Base-by-base conservation (phyloP, 1,140 invertebrate species). In the Zaprionus kolodkinae region DNA sequence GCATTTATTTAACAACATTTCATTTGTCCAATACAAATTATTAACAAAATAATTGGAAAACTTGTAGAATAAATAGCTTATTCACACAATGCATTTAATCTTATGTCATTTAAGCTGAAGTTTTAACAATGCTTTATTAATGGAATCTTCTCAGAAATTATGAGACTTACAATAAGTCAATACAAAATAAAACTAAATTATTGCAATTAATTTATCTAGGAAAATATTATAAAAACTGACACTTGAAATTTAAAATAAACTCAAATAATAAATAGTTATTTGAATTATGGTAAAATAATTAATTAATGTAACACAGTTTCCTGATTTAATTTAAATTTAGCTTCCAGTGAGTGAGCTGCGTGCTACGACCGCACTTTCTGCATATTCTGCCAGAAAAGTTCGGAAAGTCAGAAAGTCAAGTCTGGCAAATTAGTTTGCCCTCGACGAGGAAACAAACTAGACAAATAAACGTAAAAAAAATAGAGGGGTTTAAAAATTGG, bases 371-470 rank as follows among this genome's bases (percentile, higher is more conserved):
- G 13, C 5, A 57, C 48, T 40, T 57, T 33, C 11, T 59, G 43
- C 25, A 33, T 21, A 17, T 45, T 38, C 17, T 30, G 43, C 38
- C 48, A 4, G 43, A 15, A 69, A 38, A 56, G 65, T 57, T 45
- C 38, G 59, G 55, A 56, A 61, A 55, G 35, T 54, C 57, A 55
- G 61, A 72, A 43, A 73, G 64, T 35, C 57, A 61, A 68, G 38
- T 11, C 65, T 61, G 40, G 64, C 71, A 73, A 68, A 68, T 73
- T 73, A 69, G 38, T 68, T 68, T 73, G 57, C 48, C 17, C 65
- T 69, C 50, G 36, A 56, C 50, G 21, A 73, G 17, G 45, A 45
- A 73, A 73, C 71, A 65, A 73, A 73, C 71, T 50, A 50, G 17
- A 50, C 62, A 57, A 40, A 60, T 61, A 45, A 50, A 61, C 11